Percentiles rank a stretch among this genome's conserved stretches.
phyloP scores from a whole-genome alignment of 2,113 vertebrate genomes.

The Emydura subglobosa region DNA sequence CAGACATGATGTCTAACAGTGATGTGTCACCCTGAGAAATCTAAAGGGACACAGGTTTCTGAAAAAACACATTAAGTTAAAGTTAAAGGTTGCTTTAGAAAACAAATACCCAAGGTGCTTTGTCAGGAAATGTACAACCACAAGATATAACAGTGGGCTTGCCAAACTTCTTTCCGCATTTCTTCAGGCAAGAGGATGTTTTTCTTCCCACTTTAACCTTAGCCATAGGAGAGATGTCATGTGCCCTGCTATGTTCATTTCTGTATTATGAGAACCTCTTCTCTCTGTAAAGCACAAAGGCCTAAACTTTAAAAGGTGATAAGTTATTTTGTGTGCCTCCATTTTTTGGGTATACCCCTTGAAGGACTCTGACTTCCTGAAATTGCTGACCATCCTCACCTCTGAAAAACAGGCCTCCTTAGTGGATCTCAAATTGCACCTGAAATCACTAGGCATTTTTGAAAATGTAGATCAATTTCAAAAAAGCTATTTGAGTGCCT shows the following conservation, averaged over 20 bases:
- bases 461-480: neutral
- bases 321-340: neutral
- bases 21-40: conserved; percentile 43
- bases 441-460: neutral
- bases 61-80: neutral
- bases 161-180: neutral
- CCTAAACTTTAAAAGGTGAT: neutral
- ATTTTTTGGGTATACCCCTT: neutral
- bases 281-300: neutral
- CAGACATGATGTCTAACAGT: conserved; percentile 25
- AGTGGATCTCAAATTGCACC: accelerated
- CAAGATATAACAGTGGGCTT: neutral
- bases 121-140: neutral
- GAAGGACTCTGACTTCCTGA: neutral
- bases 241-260: neutral
- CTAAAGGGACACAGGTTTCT: neutral
- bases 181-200: neutral
- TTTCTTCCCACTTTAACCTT: neutral
- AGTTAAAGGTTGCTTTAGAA: conserved; percentile 25
- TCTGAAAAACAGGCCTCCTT: neutral
- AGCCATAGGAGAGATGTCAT: neutral
- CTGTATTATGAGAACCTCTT: neutral
- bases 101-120: conserved; percentile 22
- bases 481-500: neutral
- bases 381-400: neutral